phyloP scores from a whole-genome alignment of 2,888 invertebrate genomes.

The Acanthosepion esculentum region DNA sequence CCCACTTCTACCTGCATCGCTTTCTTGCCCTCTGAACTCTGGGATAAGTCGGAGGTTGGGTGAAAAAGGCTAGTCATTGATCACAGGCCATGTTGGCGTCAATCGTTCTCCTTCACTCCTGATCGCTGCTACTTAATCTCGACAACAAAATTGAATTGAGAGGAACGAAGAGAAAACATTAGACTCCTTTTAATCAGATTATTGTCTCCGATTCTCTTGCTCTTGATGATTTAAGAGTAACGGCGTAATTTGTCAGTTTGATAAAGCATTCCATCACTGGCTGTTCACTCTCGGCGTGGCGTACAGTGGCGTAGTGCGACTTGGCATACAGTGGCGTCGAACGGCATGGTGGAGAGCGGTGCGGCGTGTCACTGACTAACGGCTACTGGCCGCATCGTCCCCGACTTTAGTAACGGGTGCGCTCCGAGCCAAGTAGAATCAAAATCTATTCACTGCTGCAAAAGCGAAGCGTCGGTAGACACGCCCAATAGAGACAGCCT shows the following conservation, averaged over 20 bases:
- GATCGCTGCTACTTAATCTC: conserved; percentile 47
- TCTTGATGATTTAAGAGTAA: conserved; percentile 41
- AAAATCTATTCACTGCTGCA: too few species aligned
- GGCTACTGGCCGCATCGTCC: background rate
- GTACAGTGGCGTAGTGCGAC: background rate
- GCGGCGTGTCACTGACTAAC: background rate
- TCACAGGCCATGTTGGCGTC: background rate
- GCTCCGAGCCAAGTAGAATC: background rate
- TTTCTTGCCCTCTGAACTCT: background rate
- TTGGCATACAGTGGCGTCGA: background rate
- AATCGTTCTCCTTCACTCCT: conserved; percentile 25
- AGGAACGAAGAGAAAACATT: conserved; percentile 42
- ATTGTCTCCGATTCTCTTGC: conserved; percentile 40
- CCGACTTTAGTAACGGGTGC: background rate
- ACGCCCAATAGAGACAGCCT: background rate
- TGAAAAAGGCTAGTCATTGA: background rate
- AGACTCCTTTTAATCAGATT: conserved; percentile 46
- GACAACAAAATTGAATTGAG: conserved; percentile 45
- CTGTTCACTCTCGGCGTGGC: conserved; percentile 12
- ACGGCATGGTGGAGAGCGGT: background rate
- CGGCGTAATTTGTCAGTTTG: conserved; percentile 46
- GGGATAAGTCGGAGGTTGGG: background rate
- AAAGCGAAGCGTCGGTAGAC: background rate
- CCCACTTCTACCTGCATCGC: background rate
- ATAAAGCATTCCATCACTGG: conserved; percentile 47